Base-by-base conservation (phyloP, 2,113 vertebrate genomes). In the Upupa epops region DNA sequence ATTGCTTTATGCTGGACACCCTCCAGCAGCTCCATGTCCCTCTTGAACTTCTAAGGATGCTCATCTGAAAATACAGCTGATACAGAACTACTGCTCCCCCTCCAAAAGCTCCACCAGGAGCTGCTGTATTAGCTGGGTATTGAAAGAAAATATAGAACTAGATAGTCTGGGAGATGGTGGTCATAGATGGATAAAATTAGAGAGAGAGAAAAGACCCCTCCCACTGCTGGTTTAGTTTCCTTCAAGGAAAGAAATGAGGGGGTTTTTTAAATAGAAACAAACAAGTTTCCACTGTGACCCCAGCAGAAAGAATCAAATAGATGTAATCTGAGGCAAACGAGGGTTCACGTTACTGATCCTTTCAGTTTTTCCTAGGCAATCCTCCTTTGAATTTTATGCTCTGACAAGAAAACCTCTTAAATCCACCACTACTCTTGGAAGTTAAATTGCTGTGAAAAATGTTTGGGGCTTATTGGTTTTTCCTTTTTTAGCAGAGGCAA, bases 281-380 rank as follows among this genome's bases (percentile, higher is more conserved):
- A 83, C 58, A 49, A 42, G 29, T 97, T 97, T 96, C 96, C 95
- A 94, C 92, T 96, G 75, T 26, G 92, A 95, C 94, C 70, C 95
- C 96, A 95, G 94, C 92, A 97, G 83, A 93, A 95, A 94, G 95
- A 92, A 83, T 95, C 89, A 83, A 96, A 95, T 70, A 92, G 92
- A 96, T 95, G 84, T 88, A 94, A 96, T 95, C 95, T 82, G 89
- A 95, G 94, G 96, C 91, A 95, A 96, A 92, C 80, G 85, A 95
- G 90, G 88, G 90, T 56, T 97, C 96, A 86, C 11, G 9, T 96
- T 96, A 95, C 94, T 88, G 70, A 61, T 55, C 60, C 19, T 70
- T 66, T 26, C 61, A 42, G 42, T 49, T 65, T 86, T 60, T 52
- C 58, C 29, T 63, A 89, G 82, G 71, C 32, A 68, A 72, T 71